A percentile compares a stretch with the other conserved stretches of the same genome.
Conservation (phyloP, 2,888 invertebrate species). For the Ischnura elegans region DNA sequence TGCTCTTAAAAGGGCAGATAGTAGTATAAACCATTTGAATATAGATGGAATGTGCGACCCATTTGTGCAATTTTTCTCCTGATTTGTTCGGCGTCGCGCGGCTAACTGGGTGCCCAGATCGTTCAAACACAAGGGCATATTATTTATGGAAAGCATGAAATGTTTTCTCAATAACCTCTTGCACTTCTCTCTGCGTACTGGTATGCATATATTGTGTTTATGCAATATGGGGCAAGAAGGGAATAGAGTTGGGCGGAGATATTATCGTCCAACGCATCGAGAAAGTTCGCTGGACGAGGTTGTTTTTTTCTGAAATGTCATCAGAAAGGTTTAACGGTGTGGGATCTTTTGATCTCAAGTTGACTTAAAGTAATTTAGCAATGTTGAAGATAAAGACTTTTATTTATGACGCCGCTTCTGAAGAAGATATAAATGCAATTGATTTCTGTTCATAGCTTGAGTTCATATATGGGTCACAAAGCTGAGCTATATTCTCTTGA, state of each 20-base stretch:
- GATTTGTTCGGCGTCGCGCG: neutral
- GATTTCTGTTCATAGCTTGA: neutral
- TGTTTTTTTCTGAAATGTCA: neutral
- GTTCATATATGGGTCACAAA: too few species aligned
- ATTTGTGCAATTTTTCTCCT: neutral
- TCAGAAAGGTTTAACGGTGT: neutral
- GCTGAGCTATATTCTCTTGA: too few species aligned
- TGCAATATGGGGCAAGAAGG: neutral
- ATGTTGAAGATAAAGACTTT: too few species aligned
- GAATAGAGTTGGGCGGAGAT: neutral
- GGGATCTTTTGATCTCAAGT: neutral
- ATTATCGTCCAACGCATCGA: neutral
- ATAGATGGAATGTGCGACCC: neutral
- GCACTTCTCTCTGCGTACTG: neutral
- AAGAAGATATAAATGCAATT: neutral
- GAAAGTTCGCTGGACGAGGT: neutral
- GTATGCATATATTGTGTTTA: neutral
- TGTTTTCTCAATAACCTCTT: neutral
- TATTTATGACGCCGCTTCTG: neutral
- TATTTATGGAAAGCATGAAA: neutral
- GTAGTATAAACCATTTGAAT: neutral
- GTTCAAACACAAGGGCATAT: neutral
- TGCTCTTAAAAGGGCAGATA: neutral
- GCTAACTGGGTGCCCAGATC: neutral
- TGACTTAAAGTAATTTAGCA: neutral